Evolutionary conservation across 2,113 vertebrate genomes (phyloP).

Genomic region (Plectropomus leopardus): DNA sequence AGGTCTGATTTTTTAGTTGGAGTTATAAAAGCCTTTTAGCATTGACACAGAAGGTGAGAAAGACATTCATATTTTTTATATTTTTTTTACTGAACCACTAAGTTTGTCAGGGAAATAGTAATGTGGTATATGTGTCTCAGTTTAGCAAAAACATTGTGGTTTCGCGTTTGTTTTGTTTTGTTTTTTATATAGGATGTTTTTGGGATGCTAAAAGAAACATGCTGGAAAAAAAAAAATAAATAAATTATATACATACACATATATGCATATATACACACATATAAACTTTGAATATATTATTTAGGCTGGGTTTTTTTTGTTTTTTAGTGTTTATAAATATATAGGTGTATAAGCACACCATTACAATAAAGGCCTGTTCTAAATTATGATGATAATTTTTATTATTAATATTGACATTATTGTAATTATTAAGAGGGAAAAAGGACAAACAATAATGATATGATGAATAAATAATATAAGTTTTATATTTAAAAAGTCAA

Average conservation of each 20-base stretch:
- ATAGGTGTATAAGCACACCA: not conserved
- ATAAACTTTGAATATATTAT: no score
- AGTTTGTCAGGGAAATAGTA: not conserved
- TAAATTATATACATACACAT: no score
- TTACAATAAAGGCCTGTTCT: not conserved
- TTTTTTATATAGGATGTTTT: no score
- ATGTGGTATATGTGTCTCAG: not conserved
- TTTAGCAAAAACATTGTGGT: not conserved
- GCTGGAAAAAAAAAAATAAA: no score
- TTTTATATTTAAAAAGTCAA: not conserved
- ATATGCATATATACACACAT: no score
- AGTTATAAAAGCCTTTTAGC: not conserved
- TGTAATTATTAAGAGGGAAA: no score
- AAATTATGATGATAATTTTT: not conserved
- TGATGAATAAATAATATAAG: not conserved
- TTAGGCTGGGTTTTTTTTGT: no score
- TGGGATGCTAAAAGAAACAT: no score
- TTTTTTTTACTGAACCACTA: not conserved
- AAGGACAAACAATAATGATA: no score
- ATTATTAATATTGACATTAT: no score
- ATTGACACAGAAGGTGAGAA: not conserved
- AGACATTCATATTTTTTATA: not conserved
- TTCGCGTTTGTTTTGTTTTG: not conserved
- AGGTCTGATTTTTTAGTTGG: not conserved
- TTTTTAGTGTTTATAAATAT: no score